Percentiles rank a stretch among this genome's conserved stretches.
Evolutionary conservation across 2,888 invertebrate genomes (phyloP).

Genomic region (Cheilosia variabilis): DNA sequence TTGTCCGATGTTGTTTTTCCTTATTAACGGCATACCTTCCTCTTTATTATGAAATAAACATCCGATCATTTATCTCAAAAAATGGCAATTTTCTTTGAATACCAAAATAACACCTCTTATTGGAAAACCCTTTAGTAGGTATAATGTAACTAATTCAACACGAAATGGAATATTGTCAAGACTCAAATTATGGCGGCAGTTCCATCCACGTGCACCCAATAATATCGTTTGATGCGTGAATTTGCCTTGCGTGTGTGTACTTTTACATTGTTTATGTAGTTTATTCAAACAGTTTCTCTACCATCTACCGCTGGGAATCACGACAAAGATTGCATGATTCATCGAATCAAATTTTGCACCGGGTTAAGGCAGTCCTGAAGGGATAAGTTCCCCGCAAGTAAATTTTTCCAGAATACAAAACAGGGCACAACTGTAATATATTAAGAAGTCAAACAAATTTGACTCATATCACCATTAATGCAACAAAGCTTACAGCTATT

Average conservation of each 20-base stretch:
- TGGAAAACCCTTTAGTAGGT: too few species aligned
- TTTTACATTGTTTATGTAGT: constrained; percentile 45
- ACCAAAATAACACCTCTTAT: too few species aligned
- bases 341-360: constrained; percentile 53
- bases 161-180: constrained; percentile 18
- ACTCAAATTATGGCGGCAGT: constrained; percentile 55
- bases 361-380: not conserved
- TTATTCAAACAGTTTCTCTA: constrained; percentile 48
- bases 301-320: constrained; percentile 21
- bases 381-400: not conserved
- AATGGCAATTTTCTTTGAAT: too few species aligned
- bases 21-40: too few species aligned
- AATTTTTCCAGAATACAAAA: not conserved
- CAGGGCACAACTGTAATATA: constrained; percentile 21
- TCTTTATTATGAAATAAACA: too few species aligned
- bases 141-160: constrained; percentile 13
- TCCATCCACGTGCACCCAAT: constrained; percentile 52
- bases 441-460: constrained; percentile 37
- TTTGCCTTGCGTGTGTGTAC: not conserved
- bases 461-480: constrained; percentile 33
- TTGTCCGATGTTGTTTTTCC: too few species aligned
- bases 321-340: constrained; percentile 59
- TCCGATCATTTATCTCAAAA: too few species aligned
- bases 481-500: constrained; percentile 28
- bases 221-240: constrained; percentile 17